Conservation (phyloP, 2,113 vertebrate genomes). For the Amphiprion percula region DNA sequence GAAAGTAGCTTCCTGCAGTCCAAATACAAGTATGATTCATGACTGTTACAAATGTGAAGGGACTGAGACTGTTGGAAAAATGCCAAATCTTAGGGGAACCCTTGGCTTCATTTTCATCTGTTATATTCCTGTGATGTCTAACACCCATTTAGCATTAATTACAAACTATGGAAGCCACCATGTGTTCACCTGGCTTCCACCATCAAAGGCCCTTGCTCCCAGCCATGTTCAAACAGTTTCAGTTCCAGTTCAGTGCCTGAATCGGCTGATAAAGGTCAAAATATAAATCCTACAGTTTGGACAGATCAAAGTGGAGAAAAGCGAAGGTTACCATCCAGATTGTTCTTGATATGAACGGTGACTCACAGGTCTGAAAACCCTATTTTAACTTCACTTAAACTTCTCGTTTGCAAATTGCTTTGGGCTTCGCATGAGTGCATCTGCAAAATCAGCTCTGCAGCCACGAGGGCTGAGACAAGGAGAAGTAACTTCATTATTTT, state of each 20-base stretch:
- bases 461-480: neutral
- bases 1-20: neutral
- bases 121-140: neutral
- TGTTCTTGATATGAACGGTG: neutral
- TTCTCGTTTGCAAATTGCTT: constrained; percentile 11
- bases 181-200: constrained; percentile 15
- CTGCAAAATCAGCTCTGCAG: neutral
- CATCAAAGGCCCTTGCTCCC: constrained; percentile 5
- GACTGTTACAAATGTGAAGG: neutral
- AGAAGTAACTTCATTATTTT: constrained; percentile 48
- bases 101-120: neutral
- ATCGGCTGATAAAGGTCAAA: neutral
- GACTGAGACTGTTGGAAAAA: neutral
- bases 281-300: neutral
- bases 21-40: neutral
- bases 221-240: neutral
- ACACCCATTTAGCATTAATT: neutral
- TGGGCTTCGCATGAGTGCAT: neutral
- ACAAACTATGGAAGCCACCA: neutral
- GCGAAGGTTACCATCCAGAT: neutral
- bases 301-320: constrained; percentile 4
- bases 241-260: neutral
- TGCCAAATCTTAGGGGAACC: neutral
- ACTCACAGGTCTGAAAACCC: neutral
- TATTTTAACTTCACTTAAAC: constrained; percentile 8